A percentile compares a stretch with the other conserved stretches of the same genome.
Conservation (phyloP, 1,140 invertebrate species). For the Teleopsis dalmanni region DNA sequence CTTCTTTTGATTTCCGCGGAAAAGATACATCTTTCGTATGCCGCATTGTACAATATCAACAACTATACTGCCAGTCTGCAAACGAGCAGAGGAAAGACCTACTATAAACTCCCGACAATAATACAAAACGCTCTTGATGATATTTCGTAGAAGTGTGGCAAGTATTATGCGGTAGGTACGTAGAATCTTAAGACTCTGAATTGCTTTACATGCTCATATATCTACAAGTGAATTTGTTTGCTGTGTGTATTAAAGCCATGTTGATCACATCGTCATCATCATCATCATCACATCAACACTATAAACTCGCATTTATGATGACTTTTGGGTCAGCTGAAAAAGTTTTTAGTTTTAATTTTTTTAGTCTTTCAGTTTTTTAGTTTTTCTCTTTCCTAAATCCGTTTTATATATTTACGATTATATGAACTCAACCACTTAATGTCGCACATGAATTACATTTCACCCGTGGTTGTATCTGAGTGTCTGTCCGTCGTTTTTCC, state of each 20-base stretch:
- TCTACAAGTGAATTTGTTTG: too few relatives aligned
- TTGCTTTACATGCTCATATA: not conserved
- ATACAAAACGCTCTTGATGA: not conserved
- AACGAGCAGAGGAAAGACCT: not conserved
- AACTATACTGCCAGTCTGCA: too few relatives aligned
- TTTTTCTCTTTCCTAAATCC: too few relatives aligned
- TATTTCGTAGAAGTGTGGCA: conserved; percentile 15
- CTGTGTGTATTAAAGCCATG: too few relatives aligned
- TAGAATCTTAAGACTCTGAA: too few relatives aligned
- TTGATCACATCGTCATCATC: not conserved
- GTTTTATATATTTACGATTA: not conserved
- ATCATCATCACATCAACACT: not conserved
- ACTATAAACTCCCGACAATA: not conserved
- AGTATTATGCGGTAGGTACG: conserved; percentile 12
- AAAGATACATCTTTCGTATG: conserved; percentile 9
- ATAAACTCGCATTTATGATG: conserved; percentile 14
- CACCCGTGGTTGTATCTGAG: not conserved
- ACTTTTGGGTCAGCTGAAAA: conserved; percentile 12
- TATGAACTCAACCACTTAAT: conserved; percentile 6
- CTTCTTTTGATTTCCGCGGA: conserved; percentile 4
- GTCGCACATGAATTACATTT: conserved; percentile 5
- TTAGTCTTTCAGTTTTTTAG: too few relatives aligned
- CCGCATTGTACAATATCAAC: conserved; percentile 1
- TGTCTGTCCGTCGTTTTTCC: too few relatives aligned
- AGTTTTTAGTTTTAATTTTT: too few relatives aligned